These are phyloP conservation scores for Crotophaga sulcirostris DNA, from an alignment of 2,113 vertebrate species.

Conservation along the genomic window DNA sequence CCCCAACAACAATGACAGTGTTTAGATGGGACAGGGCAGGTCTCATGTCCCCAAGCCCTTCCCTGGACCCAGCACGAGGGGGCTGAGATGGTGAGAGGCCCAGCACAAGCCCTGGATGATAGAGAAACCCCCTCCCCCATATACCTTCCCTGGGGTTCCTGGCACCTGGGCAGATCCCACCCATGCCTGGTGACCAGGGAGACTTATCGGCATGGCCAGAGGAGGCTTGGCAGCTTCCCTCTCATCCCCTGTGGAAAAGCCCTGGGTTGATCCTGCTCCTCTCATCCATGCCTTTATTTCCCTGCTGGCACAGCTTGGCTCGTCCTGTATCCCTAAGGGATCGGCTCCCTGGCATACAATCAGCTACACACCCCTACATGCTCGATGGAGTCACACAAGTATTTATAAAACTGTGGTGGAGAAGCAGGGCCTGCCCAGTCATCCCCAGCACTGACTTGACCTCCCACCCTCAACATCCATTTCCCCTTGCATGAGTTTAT, in stretches of 20 bases:
- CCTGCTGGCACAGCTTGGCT: background rate
- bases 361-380: background rate
- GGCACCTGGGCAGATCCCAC: background rate
- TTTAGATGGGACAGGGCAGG: background rate
- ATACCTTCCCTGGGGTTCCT: background rate
- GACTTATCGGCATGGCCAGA: rapidly evolving
- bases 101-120: background rate
- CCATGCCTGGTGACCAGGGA: background rate
- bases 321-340: background rate
- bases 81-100: background rate
- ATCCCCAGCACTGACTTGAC: background rate
- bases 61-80: background rate
- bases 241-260: background rate
- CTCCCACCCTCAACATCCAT: background rate
- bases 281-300: background rate
- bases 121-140: rapidly evolving
- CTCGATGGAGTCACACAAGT: rapidly evolving
- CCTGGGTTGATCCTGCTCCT: background rate
- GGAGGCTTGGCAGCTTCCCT: background rate
- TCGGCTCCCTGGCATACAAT: background rate
- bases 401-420: background rate
- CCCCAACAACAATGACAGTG: constrained; percentile 2
- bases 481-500: background rate
- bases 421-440: background rate
- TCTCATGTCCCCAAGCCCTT: rapidly evolving